A percentile compares a stretch with the other conserved stretches of the same genome.
Conservation (phyloP, 2,797 vertebrate genomes). For the Psittacula echo region DNA sequence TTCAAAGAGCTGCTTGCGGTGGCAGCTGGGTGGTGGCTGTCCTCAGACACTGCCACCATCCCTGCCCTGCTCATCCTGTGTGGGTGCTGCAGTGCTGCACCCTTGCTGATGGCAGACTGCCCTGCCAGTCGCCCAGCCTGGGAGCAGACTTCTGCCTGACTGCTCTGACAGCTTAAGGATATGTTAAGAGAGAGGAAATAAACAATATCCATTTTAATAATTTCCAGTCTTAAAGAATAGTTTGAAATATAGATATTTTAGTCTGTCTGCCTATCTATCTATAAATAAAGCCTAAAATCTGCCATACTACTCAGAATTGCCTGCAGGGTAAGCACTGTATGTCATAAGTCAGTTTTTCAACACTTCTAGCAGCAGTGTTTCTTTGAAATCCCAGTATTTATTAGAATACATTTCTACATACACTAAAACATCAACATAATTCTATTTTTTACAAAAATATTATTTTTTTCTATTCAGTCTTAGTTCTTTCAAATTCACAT, state of each 20-base stretch:
- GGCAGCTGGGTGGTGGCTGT: accelerated
- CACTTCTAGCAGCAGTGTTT: not conserved
- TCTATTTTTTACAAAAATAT: not conserved
- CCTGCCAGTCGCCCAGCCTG: not conserved
- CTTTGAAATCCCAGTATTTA: not conserved
- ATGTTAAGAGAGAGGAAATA: not conserved
- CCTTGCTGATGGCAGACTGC: not conserved
- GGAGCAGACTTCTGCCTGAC: not conserved
- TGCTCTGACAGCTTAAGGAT: not conserved
- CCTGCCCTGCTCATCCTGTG: no score
- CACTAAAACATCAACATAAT: not conserved
- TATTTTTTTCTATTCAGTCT: not conserved
- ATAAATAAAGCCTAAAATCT: not conserved
- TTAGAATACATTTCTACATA: not conserved
- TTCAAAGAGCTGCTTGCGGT: not conserved
- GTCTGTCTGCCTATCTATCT: not conserved
- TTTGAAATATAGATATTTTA: not conserved
- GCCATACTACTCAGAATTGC: not conserved
- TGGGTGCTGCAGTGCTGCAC: not conserved
- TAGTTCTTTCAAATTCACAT: not conserved
- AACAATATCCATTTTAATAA: not conserved
- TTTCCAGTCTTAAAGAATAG: not conserved
- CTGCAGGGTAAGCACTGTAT: not conserved
- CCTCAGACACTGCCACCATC: not conserved
- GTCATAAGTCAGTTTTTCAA: not conserved